Percentiles rank a stretch among this genome's conserved stretches.
Evolutionary conservation across 2,113 vertebrate genomes (phyloP).

Genomic region (Scalopus aquaticus): DNA sequence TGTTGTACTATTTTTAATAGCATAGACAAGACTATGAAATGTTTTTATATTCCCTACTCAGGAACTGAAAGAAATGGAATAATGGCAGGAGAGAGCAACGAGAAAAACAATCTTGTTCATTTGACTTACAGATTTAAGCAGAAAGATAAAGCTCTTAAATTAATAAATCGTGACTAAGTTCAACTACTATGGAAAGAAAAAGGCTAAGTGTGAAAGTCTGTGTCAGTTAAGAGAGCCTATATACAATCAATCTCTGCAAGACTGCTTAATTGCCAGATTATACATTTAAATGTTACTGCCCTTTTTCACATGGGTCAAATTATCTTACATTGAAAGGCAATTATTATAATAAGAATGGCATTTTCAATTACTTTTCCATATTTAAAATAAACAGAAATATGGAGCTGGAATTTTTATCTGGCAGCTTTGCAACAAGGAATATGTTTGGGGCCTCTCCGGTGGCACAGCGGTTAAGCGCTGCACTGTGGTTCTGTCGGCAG

Average conservation of each 20-base stretch:
- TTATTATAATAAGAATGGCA: slow-evolving; percentile 26
- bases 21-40: neutral
- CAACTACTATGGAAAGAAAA: neutral
- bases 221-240: neutral
- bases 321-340: slow-evolving; percentile 9
- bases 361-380: slow-evolving; percentile 2
- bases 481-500: no score
- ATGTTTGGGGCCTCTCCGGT: no score
- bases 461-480: no score
- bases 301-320: slow-evolving; percentile 9
- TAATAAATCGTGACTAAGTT: neutral
- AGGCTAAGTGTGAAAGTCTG: neutral
- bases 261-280: neutral
- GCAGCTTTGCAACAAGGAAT: neutral
- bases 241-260: neutral
- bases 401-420: neutral
- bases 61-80: neutral
- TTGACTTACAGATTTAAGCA: neutral
- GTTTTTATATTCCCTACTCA: neutral
- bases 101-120: no score
- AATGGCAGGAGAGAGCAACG: no score
- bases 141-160: neutral
- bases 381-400: slow-evolving; percentile 28
- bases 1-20: neutral
- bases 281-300: neutral